phyloP scores from a whole-genome alignment of 2,888 invertebrate species.

The Candidula unifasciata region DNA sequence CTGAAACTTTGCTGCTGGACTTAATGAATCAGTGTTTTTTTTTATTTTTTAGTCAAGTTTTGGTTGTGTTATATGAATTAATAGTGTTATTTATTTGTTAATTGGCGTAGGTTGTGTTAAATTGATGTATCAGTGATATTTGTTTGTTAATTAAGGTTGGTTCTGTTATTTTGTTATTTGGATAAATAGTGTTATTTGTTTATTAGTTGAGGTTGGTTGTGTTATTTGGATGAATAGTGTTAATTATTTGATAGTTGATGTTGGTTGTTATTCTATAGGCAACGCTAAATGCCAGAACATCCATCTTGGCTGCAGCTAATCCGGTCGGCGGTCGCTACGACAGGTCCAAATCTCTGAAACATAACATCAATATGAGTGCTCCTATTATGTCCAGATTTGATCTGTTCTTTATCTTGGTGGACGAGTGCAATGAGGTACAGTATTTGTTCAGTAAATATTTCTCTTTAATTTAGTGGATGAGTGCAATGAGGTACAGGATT shows the following conservation, averaged over 20 bases:
- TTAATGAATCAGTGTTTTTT: no score
- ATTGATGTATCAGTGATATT: no score
- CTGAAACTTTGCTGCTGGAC: no score
- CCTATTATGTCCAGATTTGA: conserved; percentile 99
- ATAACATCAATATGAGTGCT: conserved; percentile 94
- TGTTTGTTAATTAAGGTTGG: no score
- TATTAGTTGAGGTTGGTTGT: no score
- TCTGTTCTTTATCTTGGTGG: conserved; percentile 97
- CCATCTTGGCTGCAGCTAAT: conserved; percentile 98
- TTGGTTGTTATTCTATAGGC: conserved; percentile 81
- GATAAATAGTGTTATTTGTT: not conserved
- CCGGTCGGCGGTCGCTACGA: conserved; percentile 98
- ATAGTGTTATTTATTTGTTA: not conserved
- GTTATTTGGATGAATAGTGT: not conserved
- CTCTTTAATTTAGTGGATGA: not conserved
- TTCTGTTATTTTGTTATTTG: not conserved
- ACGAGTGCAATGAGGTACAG: conserved; percentile 92
- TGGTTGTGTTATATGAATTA: not conserved
- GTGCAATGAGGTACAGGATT: not conserved
- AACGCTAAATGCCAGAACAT: conserved; percentile 96
- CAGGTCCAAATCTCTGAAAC: conserved; percentile 92
- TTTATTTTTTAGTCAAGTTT: no score
- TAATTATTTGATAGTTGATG: not conserved
- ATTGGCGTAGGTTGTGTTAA: not conserved
- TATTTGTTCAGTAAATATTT: not conserved